Evolutionary conservation across 2,888 invertebrate species (phyloP), one percentile per base, ranked within the genome.

Genomic region (Epinotia bilunana): DNA sequence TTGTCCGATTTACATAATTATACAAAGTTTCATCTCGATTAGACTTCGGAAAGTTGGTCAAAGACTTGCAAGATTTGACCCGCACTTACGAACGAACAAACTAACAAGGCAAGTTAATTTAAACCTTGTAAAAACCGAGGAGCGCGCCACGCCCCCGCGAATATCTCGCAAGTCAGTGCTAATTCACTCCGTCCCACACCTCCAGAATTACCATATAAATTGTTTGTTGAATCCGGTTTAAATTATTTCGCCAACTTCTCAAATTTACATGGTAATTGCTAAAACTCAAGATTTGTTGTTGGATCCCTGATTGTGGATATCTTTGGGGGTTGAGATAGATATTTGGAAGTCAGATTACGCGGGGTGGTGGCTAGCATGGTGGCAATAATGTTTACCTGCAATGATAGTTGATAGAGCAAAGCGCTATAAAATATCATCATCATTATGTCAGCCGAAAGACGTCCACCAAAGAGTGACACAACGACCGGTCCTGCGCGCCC

Each of bases 191-290:
- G 87, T 89, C 89, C 90, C 91, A 91, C 88, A 92, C 89, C 91
- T 90, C 85, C 87, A 79, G 87, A 88, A 93, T 93, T 93, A 90
- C 90, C 93, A 93, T 93, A 93, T 90, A 93, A 93, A 93, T 93
- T 93, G 93, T 93, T 93, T 75, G 75, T 91, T 92, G 93, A 91
- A 92, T 91, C 91, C 89, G 89, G 90, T 91, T 88, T 92, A 92
- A 93, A 93, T 93, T 93, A 93, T 93, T 92, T 93, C 91, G 90
- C 87, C 91, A 93, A 93, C 90, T 93, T 93, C 90, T 85, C 89
- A 88, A 93, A 93, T 93, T 93, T 92, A 92, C 93, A 93, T 93
- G 91, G 91, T 93, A 93, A 93, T 93, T 92, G 92, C 90, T 89
- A 91, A 92, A 93, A 93, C 90, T 93, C 92, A 92, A 92, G 93